A percentile compares a stretch with the other conserved stretches of the same genome.
These are phyloP conservation scores for Platichthys flesus DNA, from an alignment of 2,113 vertebrate genomes.

Conservation along the genomic window DNA sequence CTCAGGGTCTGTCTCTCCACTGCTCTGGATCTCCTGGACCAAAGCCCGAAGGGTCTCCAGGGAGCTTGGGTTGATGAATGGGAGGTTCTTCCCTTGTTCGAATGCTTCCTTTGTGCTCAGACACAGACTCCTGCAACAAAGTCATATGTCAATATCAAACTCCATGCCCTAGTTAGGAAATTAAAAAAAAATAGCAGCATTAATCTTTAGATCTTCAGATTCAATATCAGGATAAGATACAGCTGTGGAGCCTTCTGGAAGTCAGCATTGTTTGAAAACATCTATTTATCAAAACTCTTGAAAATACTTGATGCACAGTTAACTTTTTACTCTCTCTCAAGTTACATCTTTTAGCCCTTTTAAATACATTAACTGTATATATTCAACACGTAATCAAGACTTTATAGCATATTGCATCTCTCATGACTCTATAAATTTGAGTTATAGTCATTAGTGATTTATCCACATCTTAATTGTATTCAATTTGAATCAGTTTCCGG, in stretches of 20 bases:
- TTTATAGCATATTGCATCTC: neutral
- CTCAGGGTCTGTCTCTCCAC: constrained; percentile 84
- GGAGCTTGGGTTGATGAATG: constrained; percentile 85
- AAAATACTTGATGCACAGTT: too few relatives aligned
- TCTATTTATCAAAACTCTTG: neutral
- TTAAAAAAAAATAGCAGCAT: neutral
- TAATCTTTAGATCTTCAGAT: neutral
- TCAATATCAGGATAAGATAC: neutral
- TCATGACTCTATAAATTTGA: too few relatives aligned
- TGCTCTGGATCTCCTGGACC: constrained; percentile 88
- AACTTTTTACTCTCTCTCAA: too few relatives aligned
- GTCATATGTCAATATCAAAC: neutral
- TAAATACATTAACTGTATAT: too few relatives aligned
- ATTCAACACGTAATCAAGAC: neutral
- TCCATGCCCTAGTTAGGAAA: neutral
- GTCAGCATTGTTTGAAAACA: neutral
- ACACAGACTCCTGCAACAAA: constrained; percentile 73
- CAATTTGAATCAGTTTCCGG: too few relatives aligned
- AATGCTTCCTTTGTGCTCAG: constrained; percentile 81
- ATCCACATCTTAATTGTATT: too few relatives aligned
- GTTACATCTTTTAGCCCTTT: too few relatives aligned
- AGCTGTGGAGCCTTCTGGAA: neutral
- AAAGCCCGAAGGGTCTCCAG: constrained; percentile 85
- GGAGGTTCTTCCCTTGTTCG: constrained; percentile 85
- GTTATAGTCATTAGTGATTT: too few relatives aligned